A percentile compares a stretch with the other conserved stretches of the same genome.
Conservation (phyloP, 92 coral and sea anemone species). For the Zoanthus sansibaricus region DNA sequence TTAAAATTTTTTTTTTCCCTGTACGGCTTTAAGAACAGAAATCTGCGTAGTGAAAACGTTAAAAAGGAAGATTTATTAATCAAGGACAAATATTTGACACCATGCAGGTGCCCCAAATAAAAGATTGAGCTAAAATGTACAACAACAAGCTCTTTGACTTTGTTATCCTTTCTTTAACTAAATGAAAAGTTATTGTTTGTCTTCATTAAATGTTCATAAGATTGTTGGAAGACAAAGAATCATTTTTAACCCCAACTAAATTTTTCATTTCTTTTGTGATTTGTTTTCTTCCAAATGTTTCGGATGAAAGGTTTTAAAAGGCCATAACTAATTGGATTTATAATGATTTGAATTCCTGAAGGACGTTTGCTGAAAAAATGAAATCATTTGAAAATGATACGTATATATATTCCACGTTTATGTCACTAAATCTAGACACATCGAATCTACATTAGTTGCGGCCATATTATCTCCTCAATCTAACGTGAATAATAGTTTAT, state of each 20-base stretch:
- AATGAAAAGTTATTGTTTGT: slow-evolving; percentile 7
- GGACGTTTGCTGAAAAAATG: too few species aligned
- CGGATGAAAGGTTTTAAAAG: too few species aligned
- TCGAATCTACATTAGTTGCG: too few species aligned
- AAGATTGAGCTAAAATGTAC: not conserved
- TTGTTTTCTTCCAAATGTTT: not conserved
- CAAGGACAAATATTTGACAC: not conserved
- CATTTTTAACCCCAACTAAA: not conserved
- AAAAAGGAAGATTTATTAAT: not conserved
- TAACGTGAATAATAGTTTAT: too few species aligned
- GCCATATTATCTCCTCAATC: too few species aligned
- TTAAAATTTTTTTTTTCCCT: not conserved
- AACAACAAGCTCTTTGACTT: slow-evolving; percentile 14
- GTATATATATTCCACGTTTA: too few species aligned
- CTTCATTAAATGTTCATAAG: slow-evolving; percentile 27
- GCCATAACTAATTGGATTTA: too few species aligned
- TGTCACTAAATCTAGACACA: too few species aligned
- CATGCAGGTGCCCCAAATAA: not conserved
- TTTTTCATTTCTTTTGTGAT: not conserved
- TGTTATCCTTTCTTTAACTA: not conserved
- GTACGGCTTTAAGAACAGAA: not conserved
- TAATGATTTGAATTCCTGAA: too few species aligned
- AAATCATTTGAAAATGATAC: too few species aligned
- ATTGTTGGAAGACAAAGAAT: slow-evolving; percentile 14
- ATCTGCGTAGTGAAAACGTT: not conserved